phyloP scores from a whole-genome alignment of 2,888 invertebrate species.

The Troides oblongomaculatus region DNA sequence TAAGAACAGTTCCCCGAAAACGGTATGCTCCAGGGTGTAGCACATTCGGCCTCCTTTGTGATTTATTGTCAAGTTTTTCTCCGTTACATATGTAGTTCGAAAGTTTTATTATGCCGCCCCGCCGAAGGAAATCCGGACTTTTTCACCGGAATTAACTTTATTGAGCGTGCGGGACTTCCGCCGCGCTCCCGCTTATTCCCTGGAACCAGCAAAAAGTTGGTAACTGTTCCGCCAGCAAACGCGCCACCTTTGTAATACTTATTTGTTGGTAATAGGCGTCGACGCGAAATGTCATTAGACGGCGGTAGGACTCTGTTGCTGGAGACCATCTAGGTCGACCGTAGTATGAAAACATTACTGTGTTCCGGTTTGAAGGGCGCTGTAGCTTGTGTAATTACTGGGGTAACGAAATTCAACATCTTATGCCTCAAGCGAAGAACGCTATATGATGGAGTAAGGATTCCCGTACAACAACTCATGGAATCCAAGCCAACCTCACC shows the following conservation, averaged over 20 bases:
- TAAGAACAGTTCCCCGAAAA: slow-evolving; percentile 42
- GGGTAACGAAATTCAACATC: too few relatives aligned
- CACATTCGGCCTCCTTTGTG: slow-evolving; percentile 67
- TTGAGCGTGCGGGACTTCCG: slow-evolving; percentile 52
- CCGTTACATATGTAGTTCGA: slow-evolving; percentile 48
- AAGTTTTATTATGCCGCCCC: slow-evolving; percentile 65
- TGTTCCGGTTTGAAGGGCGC: too few relatives aligned
- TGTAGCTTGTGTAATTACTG: too few relatives aligned
- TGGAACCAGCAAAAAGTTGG: slow-evolving; percentile 15
- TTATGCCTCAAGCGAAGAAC: too few relatives aligned
- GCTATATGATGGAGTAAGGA: too few relatives aligned
- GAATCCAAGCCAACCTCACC: too few relatives aligned
- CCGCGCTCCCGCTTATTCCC: slow-evolving; percentile 7
- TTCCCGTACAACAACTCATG: too few relatives aligned
- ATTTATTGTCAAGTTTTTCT: slow-evolving; percentile 64
- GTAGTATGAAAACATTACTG: too few relatives aligned
- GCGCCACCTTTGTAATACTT: slow-evolving; percentile 3
- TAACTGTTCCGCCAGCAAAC: slow-evolving; percentile 9
- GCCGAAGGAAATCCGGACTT: slow-evolving; percentile 56
- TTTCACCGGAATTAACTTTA: slow-evolving; percentile 58
- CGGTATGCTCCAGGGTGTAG: slow-evolving; percentile 49
- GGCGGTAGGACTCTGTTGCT: too few relatives aligned
- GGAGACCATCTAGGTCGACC: too few relatives aligned
- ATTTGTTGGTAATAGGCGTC: neutral
- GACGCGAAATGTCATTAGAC: too few relatives aligned